Evolutionary conservation across 2,888 invertebrate genomes (phyloP), one percentile per base, ranked within the genome.

Genomic region (Drosophila melanocephala): DNA sequence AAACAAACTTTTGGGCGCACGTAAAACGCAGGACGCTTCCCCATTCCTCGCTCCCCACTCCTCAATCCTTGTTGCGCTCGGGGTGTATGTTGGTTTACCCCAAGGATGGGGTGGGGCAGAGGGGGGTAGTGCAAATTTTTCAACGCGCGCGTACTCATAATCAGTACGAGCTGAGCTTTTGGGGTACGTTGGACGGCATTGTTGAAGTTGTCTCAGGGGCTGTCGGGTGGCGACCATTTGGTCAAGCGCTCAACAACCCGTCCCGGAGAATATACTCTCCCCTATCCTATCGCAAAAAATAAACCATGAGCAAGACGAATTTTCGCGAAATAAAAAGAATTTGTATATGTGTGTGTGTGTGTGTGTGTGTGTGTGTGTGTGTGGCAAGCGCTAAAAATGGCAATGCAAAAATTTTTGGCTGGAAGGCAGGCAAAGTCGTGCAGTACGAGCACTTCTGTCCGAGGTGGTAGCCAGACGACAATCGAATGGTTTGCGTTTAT

Each of bases 1-100:
- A 89, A 91, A 89, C 88, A 89, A 89, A 89, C 91, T 90, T 88
- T 89, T 89, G 78, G 86, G 88, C 88, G 87, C 83, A 88, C 75
- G 78, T 75, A 75, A 79, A 78, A 59, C 62, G 73, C 30, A 58
- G 66, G 9, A 50, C 14, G 22, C 22, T 33, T 0, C 7, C 5
- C 5, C 56, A 19, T 0, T 30, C 26, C 5, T 28, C 26, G 7
- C 44, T 37, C 28, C 7, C 19, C 3, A 37, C 16, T 2, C 22
- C 4, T 12, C 28, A 7, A 14, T 39, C 22, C 52, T 51, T 55
- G 33, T 37, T 56, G 19, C 26, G 65, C 55, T 19, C 5, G n/a
- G 19, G 50, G 51, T 30, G 32, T 62, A 57, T 77, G 81, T 81
- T 81, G 81, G 69, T 65, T 80, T 79, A 71, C 60, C 60, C 64